Conservation (phyloP, 1,140 invertebrate species). For the Drosophila simulans region DNA sequence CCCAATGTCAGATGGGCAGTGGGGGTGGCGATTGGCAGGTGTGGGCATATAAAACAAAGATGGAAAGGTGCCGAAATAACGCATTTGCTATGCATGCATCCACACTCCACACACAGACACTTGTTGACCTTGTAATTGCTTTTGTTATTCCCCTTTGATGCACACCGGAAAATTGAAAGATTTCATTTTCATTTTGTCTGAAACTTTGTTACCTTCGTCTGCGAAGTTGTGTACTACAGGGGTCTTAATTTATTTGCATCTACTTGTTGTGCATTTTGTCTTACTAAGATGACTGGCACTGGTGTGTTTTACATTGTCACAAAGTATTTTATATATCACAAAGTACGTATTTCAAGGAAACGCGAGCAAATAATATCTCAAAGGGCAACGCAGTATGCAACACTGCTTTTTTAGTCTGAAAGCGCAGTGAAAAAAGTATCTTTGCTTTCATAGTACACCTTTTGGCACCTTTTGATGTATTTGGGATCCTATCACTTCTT, state of each 20-base stretch:
- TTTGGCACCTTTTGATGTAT: not conserved
- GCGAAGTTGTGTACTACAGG: not conserved
- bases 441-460: not conserved
- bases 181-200: not conserved
- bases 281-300: too few species aligned
- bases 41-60: slow-evolving; percentile 15
- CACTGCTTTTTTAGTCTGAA: not conserved
- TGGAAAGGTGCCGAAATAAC: slow-evolving; percentile 37
- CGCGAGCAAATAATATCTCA: not conserved
- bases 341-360: too few species aligned
- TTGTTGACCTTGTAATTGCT: slow-evolving; percentile 57
- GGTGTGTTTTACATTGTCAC: too few species aligned
- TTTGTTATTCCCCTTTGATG: slow-evolving; percentile 20
- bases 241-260: not conserved
- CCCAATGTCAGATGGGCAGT: slow-evolving; percentile 36
- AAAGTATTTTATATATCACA: too few species aligned
- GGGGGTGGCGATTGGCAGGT: not conserved
- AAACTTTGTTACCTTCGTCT: slow-evolving; percentile 1
- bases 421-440: not conserved
- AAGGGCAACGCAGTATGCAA: not conserved
- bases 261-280: not conserved
- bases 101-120: slow-evolving; percentile 42
- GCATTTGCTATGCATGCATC: slow-evolving; percentile 22
- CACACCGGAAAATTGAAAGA: not conserved
- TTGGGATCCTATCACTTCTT: not conserved